A percentile compares a stretch with the other conserved stretches of the same genome.
Conservation (phyloP, 35 echinoderm and acorn worm genomes). For the Apostichopus japonicus region DNA sequence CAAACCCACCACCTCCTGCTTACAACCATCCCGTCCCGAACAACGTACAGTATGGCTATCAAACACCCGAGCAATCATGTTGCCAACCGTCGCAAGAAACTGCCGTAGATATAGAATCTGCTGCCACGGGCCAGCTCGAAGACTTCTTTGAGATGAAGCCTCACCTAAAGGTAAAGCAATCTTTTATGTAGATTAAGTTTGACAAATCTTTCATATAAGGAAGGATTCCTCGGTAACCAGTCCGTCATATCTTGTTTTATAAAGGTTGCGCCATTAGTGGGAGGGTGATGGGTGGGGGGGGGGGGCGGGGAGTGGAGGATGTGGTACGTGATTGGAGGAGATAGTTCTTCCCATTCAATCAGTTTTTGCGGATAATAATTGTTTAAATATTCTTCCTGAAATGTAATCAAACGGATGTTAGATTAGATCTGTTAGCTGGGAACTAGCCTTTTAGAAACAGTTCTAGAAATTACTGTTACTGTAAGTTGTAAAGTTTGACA, state of each 20-base stretch:
- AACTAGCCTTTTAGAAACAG: too few species aligned
- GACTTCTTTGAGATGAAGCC: slow-evolving; percentile 7
- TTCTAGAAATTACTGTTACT: too few species aligned
- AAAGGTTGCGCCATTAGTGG: too few species aligned
- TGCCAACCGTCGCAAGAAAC: background rate
- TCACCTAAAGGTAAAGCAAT: background rate
- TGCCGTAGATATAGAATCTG: background rate
- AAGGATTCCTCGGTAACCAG: background rate
- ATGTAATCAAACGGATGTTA: too few species aligned
- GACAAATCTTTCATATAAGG: background rate
- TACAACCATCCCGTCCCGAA: background rate
- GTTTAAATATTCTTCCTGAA: too few species aligned
- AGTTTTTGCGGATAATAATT: too few species aligned
- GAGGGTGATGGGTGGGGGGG: background rate
- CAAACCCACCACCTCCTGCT: background rate
- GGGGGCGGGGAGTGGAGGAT: background rate
- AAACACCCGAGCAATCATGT: background rate
- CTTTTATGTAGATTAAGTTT: background rate
- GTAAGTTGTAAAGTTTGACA: too few species aligned
- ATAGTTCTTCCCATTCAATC: too few species aligned
- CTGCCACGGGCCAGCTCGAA: background rate
- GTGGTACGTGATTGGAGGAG: background rate
- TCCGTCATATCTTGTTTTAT: background rate
- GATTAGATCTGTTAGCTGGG: too few species aligned
- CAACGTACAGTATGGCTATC: background rate